A percentile compares a stretch with the other conserved stretches of the same genome.
Evolutionary conservation across 2,797 vertebrate species (phyloP).

Genomic region (Darevskia nairensis): DNA sequence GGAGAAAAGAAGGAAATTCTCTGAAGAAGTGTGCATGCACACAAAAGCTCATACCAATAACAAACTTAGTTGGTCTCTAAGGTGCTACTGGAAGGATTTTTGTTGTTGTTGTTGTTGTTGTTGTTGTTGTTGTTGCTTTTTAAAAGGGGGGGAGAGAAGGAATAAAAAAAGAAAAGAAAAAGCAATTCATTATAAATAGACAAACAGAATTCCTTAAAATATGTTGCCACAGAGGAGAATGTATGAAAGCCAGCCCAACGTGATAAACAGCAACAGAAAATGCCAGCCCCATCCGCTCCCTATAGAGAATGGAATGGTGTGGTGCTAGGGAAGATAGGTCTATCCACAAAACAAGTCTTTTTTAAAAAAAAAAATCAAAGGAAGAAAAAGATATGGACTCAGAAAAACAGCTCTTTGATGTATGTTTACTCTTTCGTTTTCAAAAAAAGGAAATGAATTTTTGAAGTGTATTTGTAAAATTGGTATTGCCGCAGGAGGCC

Average conservation of each 20-base stretch:
- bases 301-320: conserved; percentile 27
- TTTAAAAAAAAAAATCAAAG: background rate
- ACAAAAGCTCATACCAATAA: too few species aligned
- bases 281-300: rapidly evolving
- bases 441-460: conserved; percentile 9
- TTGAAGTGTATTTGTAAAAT: conserved; percentile 7
- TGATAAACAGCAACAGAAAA: rapidly evolving
- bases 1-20: conserved; percentile 45
- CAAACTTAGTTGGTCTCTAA: too few species aligned
- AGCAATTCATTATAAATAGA: conserved; percentile 9
- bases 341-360: background rate
- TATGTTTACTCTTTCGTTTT: background rate
- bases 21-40: too few species aligned
- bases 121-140: too few species aligned
- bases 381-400: background rate
- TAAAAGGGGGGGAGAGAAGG: too few species aligned
- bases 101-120: too few species aligned
- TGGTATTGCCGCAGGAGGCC: background rate
- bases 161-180: conserved; percentile 39
- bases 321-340: background rate
- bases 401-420: background rate
- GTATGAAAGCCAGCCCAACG: conserved; percentile 54
- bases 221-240: conserved; percentile 37
- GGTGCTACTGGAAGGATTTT: too few species aligned
- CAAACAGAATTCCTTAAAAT: conserved; percentile 42